These are phyloP conservation scores for Drosophila jambulina DNA, from an alignment of 1,140 invertebrate species.

Conservation along the genomic window DNA sequence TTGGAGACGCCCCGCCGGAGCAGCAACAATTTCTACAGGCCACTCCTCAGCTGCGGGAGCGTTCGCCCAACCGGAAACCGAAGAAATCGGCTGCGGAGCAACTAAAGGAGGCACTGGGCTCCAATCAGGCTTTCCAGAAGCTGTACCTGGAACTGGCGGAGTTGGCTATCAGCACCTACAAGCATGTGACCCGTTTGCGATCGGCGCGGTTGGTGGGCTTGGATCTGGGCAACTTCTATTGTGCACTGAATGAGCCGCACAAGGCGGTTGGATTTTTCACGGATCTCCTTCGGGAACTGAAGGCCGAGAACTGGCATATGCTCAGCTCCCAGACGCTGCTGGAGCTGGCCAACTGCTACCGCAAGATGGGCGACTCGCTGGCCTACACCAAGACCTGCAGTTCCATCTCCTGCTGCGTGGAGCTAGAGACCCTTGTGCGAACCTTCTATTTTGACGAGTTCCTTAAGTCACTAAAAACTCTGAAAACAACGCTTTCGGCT, in stretches of 20 bases:
- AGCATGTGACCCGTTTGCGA: slow-evolving; percentile 95
- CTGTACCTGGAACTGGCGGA: slow-evolving; percentile 97
- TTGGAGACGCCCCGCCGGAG: slow-evolving; percentile 89
- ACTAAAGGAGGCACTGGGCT: slow-evolving; percentile 95
- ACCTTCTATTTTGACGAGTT: slow-evolving; percentile 92
- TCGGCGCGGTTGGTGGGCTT: slow-evolving; percentile 94
- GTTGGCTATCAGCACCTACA: slow-evolving; percentile 97
- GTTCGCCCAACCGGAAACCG: slow-evolving; percentile 81
- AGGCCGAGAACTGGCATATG: slow-evolving; percentile 93
- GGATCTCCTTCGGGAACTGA: slow-evolving; percentile 94
- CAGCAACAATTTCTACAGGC: slow-evolving; percentile 69
- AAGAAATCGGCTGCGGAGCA: slow-evolving; percentile 90
- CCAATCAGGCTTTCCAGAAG: slow-evolving; percentile 94
- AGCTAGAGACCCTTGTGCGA: slow-evolving; percentile 90
- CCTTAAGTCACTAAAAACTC: slow-evolving; percentile 88
- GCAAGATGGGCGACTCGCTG: slow-evolving; percentile 90
- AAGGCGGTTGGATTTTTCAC: slow-evolving; percentile 95
- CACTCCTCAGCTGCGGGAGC: slow-evolving; percentile 72
- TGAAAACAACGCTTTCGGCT: slow-evolving; percentile 86
- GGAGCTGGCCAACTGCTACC: slow-evolving; percentile 94
- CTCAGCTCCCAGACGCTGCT: slow-evolving; percentile 93
- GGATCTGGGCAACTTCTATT: slow-evolving; percentile 96
- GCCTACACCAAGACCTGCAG: slow-evolving; percentile 91
- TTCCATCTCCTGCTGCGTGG: slow-evolving; percentile 90
- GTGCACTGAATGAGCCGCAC: slow-evolving; percentile 93